Evolutionary conservation across 2,113 vertebrate species (phyloP).

Genomic region (Malaclemys terrapin): DNA sequence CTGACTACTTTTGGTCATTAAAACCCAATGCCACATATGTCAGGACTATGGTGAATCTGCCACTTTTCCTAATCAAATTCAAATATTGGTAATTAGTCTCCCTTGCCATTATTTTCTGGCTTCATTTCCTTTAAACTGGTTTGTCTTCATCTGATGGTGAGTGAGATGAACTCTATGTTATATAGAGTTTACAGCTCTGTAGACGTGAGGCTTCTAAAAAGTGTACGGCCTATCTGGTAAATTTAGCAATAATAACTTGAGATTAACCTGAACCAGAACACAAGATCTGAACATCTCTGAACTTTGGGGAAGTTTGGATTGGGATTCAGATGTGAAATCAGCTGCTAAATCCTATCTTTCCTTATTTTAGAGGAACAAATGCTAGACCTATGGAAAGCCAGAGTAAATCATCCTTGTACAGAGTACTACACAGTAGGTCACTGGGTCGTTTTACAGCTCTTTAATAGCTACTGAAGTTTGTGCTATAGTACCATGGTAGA

Average conservation of each 20-base stretch:
- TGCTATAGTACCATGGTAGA: not conserved
- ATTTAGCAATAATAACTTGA: not conserved
- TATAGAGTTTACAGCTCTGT: not conserved
- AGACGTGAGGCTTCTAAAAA: not conserved
- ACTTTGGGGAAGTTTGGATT: not conserved
- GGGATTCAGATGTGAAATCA: not conserved
- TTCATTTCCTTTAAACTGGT: not conserved
- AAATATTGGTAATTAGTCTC: not conserved
- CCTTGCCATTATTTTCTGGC: not conserved
- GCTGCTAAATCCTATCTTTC: not conserved
- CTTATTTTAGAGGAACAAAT: not conserved
- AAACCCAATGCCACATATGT: not conserved
- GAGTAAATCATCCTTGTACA: not conserved
- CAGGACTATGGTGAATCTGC: not conserved
- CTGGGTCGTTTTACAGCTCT: not conserved
- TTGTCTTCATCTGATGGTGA: not conserved
- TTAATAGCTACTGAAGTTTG: not conserved
- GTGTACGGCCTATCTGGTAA: not conserved
- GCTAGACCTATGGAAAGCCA: not conserved
- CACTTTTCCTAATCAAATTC: not conserved
- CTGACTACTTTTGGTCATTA: not conserved
- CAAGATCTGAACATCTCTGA: not conserved
- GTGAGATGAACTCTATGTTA: not conserved
- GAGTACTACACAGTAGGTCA: not conserved
- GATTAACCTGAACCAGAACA: not conserved